Base-by-base conservation (phyloP, 2,888 invertebrate genomes). In the Platycnemis pennipes region DNA sequence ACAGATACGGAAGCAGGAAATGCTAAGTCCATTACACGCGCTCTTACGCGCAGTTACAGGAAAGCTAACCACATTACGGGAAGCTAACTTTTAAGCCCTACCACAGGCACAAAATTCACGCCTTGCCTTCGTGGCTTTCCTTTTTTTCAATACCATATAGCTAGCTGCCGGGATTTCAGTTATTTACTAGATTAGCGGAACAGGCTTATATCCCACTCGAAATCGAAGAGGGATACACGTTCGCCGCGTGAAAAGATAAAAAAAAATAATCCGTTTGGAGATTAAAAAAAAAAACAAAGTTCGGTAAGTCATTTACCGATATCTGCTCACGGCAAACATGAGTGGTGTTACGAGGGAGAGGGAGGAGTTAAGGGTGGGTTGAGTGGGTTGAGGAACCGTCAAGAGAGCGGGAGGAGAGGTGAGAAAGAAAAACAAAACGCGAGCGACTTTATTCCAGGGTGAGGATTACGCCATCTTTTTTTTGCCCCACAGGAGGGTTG, bases 381-480 rank as follows among this genome's bases (percentile, higher is more conserved):
- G 86, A 86, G 44, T 44, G 77, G 77, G 1, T 0, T 22, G 53
- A 11, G 88, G 53, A 37, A 49, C n/a, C 16, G 53, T 13, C 53
- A 63, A n/a, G 42, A 37, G 26, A 16, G 37, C 11, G n/a, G 31
- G 77, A 2, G 31, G 77, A 31, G 77, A 7, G 49, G 37, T n/a
- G 37, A 5, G 49, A 42, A 37, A 53, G 89, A 56, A 89, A 37
- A 89, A 89, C 63, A 63, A 53, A 89, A 37, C 53, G 16, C 31
- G 53, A 1, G 46, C 5, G 88, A 49, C 49, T 89, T 56, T 56
- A 89, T 37, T 16, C 44, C 86, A 42, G 42, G 44, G 31, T 8
- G 89, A 89, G 49, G 88, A 88, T 88, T 88, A 53, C 53, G 89
- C 89, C 56, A 22, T 89, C 37, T 56, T 89, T 56, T 26, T n/a